These are phyloP conservation scores for Therioaphis trifolii DNA, from an alignment of 2,888 invertebrate species.

Conservation along the genomic window DNA sequence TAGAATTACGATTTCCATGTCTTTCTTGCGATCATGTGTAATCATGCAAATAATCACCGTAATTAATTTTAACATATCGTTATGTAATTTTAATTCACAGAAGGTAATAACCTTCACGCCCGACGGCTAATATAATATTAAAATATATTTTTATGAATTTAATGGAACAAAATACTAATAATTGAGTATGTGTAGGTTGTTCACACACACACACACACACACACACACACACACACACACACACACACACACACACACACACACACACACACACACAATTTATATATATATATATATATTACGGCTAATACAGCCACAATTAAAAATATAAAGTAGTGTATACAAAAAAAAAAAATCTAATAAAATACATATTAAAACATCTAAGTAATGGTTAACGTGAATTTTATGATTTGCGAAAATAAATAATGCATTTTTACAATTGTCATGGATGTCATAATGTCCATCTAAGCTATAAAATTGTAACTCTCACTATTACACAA, in stretches of 20 bases:
- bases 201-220: no score
- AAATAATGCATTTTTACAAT: conserved; percentile 29
- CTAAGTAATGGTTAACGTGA: neutral
- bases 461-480: neutral
- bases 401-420: conserved; percentile 29
- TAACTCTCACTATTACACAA: conserved; percentile 13
- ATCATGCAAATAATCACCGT: neutral
- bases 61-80: conserved; percentile 26
- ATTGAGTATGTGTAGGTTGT: no score
- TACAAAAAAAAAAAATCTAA: neutral
- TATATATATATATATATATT: no score
- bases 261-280: neutral
- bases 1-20: conserved; percentile 10
- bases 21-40: neutral
- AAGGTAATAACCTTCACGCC: conserved; percentile 30
- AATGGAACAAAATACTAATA: conserved; percentile 13
- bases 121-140: conserved; percentile 20
- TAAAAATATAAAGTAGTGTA: neutral
- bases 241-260: no score
- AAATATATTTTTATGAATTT: conserved; percentile 24
- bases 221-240: no score
- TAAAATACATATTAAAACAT: neutral
- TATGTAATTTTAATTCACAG: conserved; percentile 32
- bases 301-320: neutral
- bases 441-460: neutral